phyloP scores from a whole-genome alignment of 2,888 invertebrate genomes.

The Epirrhoe tristata region DNA sequence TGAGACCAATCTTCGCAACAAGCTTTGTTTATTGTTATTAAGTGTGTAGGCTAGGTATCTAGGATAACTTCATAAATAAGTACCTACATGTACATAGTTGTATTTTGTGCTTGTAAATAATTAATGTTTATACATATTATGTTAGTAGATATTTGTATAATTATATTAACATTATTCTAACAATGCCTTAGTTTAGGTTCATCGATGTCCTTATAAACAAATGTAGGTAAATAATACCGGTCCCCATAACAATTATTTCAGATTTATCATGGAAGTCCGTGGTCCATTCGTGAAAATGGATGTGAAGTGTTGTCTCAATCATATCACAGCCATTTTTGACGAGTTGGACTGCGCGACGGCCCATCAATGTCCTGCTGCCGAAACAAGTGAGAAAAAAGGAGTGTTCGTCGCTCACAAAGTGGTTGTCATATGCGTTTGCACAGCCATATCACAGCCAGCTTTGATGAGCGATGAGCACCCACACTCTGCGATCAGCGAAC shows the following conservation, averaged over 20 bases:
- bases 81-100: not conserved
- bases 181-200: not conserved
- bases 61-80: not conserved
- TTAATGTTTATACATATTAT: not conserved
- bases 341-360: slow-evolving; percentile 89
- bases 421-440: slow-evolving; percentile 91
- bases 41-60: not conserved
- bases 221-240: not conserved
- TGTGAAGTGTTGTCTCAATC: slow-evolving; percentile 88
- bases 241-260: slow-evolving; percentile 14
- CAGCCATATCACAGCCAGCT: slow-evolving; percentile 98
- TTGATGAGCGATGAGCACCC: slow-evolving; percentile 92
- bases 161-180: not conserved
- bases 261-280: slow-evolving; percentile 50
- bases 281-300: slow-evolving; percentile 91
- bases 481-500: slow-evolving; percentile 14
- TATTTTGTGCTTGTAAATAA: not conserved
- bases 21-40: not conserved
- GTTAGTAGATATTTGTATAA: not conserved
- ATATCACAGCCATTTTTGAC: slow-evolving; percentile 99
- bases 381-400: not conserved
- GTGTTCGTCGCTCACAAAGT: slow-evolving; percentile 92
- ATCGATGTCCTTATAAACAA: not conserved
- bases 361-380: slow-evolving; percentile 2
- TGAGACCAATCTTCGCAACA: slow-evolving; percentile 51